Percentiles rank a stretch among this genome's conserved stretches.
Conservation (phyloP, 2,113 vertebrate species). For the Apus apus region DNA sequence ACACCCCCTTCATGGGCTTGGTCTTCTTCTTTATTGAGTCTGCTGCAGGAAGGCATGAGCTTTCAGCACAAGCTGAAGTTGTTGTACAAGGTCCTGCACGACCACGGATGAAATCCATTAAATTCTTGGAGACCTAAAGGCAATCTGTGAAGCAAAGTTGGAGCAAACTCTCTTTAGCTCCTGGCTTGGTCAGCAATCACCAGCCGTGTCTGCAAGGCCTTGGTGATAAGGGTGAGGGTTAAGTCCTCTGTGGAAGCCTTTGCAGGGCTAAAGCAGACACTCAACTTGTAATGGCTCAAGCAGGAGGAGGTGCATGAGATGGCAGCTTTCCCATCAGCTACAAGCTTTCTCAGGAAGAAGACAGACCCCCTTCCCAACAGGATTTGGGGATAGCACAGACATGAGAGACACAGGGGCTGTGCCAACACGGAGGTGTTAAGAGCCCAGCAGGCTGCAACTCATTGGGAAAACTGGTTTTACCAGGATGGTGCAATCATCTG, state of each 20-base stretch:
- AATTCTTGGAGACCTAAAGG: neutral
- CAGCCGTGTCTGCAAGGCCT: neutral
- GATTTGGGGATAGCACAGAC: neutral
- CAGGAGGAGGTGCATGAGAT: neutral
- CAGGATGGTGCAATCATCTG: neutral
- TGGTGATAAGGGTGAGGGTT: neutral
- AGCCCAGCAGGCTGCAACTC: neutral
- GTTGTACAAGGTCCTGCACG: neutral
- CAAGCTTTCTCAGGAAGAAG: neutral
- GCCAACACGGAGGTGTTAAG: neutral
- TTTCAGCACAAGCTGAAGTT: neutral
- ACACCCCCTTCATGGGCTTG: rapidly evolving
- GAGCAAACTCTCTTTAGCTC: neutral
- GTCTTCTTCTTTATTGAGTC: neutral
- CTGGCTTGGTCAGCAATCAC: neutral
- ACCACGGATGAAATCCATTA: neutral
- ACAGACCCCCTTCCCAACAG: neutral
- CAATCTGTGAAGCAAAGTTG: neutral
- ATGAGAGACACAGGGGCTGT: neutral
- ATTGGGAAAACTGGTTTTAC: neutral
- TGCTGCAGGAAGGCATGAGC: neutral
- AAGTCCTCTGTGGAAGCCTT: neutral
- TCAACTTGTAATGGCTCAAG: rapidly evolving
- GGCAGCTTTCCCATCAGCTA: neutral
- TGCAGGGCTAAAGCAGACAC: neutral